A percentile compares a stretch with the other conserved stretches of the same genome.
Conservation (phyloP, 2,113 vertebrate genomes). For the Callithrix jacchus region DNA sequence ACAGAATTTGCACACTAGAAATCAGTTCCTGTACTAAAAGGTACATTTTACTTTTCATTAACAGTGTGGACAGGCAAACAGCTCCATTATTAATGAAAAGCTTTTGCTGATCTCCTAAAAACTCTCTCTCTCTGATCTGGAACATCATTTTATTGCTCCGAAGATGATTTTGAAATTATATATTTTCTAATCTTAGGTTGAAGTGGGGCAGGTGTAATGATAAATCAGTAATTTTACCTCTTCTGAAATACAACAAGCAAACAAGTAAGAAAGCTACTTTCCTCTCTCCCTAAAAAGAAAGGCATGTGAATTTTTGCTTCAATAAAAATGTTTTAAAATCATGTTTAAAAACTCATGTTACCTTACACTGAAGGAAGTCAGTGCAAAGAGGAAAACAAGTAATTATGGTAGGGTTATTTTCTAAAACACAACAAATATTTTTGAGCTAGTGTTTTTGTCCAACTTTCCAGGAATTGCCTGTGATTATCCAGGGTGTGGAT, state of each 20-base stretch:
- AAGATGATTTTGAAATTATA: not conserved
- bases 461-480: constrained; percentile 5
- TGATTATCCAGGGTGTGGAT: not conserved
- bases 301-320: not conserved
- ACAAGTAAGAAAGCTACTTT: not conserved
- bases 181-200: not conserved
- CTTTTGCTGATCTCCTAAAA: not conserved
- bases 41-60: constrained; percentile 1
- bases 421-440: constrained; percentile 14
- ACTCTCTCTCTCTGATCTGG: not conserved
- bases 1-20: not conserved
- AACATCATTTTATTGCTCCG: not conserved
- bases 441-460: not conserved
- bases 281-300: not conserved
- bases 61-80: not conserved
- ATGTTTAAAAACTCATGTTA: not conserved
- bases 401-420: not conserved
- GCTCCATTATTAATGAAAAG: not conserved
- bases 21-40: constrained; percentile 20
- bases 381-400: constrained; percentile 31
- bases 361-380: not conserved
- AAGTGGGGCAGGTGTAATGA: not conserved
- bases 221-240: not conserved
- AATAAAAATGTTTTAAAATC: not conserved
- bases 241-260: not conserved